A percentile compares a stretch with the other conserved stretches of the same genome.
Conservation (phyloP, 2,888 invertebrate genomes). For the Laothoe populi region DNA sequence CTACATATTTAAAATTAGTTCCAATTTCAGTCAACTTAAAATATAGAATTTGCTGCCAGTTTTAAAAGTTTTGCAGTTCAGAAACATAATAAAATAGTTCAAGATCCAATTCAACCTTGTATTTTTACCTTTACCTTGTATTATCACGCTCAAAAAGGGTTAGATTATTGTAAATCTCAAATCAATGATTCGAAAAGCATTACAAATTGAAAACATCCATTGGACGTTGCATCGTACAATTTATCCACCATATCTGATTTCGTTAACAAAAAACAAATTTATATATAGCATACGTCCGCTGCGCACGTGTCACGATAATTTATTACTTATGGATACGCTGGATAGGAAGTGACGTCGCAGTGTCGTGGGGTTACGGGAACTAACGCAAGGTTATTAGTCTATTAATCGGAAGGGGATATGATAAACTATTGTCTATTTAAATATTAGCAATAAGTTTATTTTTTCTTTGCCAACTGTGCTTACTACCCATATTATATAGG, state of each 20-base stretch:
- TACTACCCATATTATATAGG: too few relatives aligned
- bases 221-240: constrained; percentile 37
- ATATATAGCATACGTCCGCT: constrained; percentile 50
- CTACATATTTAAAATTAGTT: not conserved
- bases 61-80: too few relatives aligned
- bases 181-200: not conserved
- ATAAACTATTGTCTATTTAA: not conserved
- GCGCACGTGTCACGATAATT: constrained; percentile 52
- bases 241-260: constrained; percentile 40
- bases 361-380: not conserved
- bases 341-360: constrained; percentile 16
- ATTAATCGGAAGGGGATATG: not conserved
- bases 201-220: constrained; percentile 9
- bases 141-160: too few relatives aligned
- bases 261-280: constrained; percentile 40
- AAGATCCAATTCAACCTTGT: too few relatives aligned
- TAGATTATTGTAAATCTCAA: not conserved
- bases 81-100: too few relatives aligned
- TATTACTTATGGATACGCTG: constrained; percentile 41
- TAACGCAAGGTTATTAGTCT: not conserved
- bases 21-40: not conserved
- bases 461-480: too few relatives aligned
- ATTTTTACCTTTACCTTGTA: too few relatives aligned
- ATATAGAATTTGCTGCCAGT: too few relatives aligned
- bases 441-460: too few relatives aligned